These are phyloP conservation scores for Engraulis encrasicolus DNA, from an alignment of 2,113 vertebrate genomes.

Conservation along the genomic window DNA sequence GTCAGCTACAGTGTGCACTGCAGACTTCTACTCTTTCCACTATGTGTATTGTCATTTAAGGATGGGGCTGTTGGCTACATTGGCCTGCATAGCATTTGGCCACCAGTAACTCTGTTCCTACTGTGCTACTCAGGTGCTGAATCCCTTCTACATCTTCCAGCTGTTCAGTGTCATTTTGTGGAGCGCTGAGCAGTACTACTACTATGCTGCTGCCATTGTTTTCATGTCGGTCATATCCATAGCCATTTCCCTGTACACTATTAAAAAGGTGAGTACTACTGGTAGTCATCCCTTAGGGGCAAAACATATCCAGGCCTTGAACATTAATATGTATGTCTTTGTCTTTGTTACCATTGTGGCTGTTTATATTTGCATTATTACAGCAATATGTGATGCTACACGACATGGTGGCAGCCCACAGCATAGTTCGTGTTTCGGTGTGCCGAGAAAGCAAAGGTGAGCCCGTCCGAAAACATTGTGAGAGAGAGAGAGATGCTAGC, in stretches of 20 bases:
- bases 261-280: slow-evolving; percentile 97
- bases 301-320: no score
- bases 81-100: no score
- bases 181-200: slow-evolving; percentile 94
- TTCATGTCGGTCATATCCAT: slow-evolving; percentile 96
- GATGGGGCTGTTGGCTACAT: no score
- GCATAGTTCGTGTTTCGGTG: slow-evolving; percentile 92
- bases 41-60: no score
- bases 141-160: slow-evolving; percentile 99
- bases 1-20: no score
- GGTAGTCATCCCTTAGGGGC: no score
- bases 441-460: slow-evolving; percentile 89
- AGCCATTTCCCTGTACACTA: slow-evolving; percentile 94
- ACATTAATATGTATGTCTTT: no score
- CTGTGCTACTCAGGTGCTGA: slow-evolving; percentile 99
- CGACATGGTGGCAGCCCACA: slow-evolving; percentile 97
- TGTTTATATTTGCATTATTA: slow-evolving; percentile 52
- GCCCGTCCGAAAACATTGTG: neutral
- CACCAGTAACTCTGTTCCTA: no score
- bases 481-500: no score
- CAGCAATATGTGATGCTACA: slow-evolving; percentile 98
- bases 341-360: no score
- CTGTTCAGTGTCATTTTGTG: slow-evolving; percentile 97
- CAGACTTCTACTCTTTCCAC: no score
- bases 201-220: slow-evolving; percentile 94